Evolutionary conservation across 2,797 vertebrate species (phyloP).

Genomic region (Halcyon leucocephala): DNA sequence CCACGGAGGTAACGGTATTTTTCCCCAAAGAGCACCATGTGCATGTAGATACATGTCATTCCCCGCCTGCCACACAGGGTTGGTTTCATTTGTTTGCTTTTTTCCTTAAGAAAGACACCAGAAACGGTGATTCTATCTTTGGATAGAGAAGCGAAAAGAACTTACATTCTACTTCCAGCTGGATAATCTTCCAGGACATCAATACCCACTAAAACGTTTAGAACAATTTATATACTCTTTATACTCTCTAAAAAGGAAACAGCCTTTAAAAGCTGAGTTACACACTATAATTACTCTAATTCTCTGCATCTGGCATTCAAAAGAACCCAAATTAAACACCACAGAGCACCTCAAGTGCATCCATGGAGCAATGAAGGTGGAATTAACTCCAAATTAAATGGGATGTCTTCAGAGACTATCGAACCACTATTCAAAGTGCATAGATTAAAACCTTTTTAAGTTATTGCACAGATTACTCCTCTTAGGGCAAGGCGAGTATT

Average conservation of each 20-base stretch:
- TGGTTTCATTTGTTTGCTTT: background rate
- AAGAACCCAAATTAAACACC: constrained; percentile 64
- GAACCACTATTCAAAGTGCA: constrained; percentile 6
- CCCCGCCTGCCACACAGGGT: background rate
- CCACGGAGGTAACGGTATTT: accelerated
- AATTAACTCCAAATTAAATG: constrained; percentile 72
- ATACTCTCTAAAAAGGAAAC: constrained; percentile 45
- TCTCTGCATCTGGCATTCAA: constrained; percentile 60
- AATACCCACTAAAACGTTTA: constrained; percentile 50
- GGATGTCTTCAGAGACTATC: constrained; percentile 25
- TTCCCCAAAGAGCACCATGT: background rate
- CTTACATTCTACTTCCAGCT: constrained; percentile 44
- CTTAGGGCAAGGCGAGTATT: background rate
- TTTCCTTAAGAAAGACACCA: background rate
- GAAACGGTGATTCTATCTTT: background rate
- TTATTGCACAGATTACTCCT: constrained; percentile 15
- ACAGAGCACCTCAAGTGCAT: constrained; percentile 66
- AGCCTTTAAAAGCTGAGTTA: constrained; percentile 59
- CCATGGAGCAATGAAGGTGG: constrained; percentile 52
- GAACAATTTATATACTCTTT: constrained; percentile 69
- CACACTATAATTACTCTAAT: constrained; percentile 63
- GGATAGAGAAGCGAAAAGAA: constrained; percentile 21
- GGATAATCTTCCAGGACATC: constrained; percentile 64
- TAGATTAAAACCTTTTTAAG: background rate
- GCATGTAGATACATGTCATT: accelerated